Conservation (phyloP, 2,113 vertebrate species). For the Seriola rivoliana region DNA sequence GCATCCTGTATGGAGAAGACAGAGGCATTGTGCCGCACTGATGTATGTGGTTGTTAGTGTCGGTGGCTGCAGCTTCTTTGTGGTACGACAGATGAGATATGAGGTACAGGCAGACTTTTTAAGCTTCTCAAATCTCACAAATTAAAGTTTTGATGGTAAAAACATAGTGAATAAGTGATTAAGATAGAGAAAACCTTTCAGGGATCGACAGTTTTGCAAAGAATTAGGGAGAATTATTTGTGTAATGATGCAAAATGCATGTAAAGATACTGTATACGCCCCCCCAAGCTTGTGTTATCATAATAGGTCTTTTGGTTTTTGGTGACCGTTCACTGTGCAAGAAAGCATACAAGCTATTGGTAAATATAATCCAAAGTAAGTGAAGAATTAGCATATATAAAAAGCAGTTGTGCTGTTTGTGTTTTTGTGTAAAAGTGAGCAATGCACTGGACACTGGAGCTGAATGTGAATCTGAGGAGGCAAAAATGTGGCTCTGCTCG, state of each 20-base stretch:
- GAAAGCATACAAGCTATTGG: conserved; percentile 31
- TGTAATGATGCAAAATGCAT: conserved; percentile 26
- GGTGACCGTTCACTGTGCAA: conserved; percentile 35
- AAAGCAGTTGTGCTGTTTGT: conserved; percentile 19
- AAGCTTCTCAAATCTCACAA: conserved; percentile 9
- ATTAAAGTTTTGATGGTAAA: conserved; percentile 1
- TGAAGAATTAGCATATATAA: conserved; percentile 37
- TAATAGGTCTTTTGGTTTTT: conserved; percentile 20
- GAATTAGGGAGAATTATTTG: conserved; percentile 11
- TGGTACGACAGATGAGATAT: conserved; percentile 41
- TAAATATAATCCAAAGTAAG: conserved; percentile 38
- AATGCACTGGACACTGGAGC: conserved; percentile 18
- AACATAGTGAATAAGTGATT: neutral
- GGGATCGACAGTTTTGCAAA: conserved; percentile 27
- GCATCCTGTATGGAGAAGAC: conserved; percentile 74
- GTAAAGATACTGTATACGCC: conserved; percentile 14
- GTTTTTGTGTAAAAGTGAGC: conserved; percentile 23
- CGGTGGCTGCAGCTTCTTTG: conserved; percentile 48
- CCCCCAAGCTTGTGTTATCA: neutral
- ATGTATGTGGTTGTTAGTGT: conserved; percentile 51
- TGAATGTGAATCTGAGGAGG: conserved; percentile 42
- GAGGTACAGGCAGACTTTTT: conserved; percentile 31
- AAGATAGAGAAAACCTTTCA: conserved; percentile 29
- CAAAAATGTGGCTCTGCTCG: conserved; percentile 11
- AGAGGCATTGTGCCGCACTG: conserved; percentile 68